Base-by-base conservation (phyloP, 2,797 vertebrate genomes). In the Danionella dracula region DNA sequence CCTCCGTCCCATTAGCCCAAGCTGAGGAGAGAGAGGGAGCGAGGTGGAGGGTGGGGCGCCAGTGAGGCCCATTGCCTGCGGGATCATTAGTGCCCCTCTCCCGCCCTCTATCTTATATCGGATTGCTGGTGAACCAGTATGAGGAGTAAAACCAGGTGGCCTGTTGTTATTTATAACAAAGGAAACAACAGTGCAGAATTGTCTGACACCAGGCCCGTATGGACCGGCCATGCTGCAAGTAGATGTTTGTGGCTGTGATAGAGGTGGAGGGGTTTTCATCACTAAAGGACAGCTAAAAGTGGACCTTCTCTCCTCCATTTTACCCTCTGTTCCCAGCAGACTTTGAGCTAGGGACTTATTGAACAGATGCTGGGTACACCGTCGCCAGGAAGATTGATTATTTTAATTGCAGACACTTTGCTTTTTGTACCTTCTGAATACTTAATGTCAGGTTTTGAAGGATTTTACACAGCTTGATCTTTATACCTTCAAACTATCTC, bases 101-200 rank as follows among this genome's bases (percentile, higher is more conserved):
- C 57, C 62, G 23, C 38, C 76, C 75, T 77, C 70, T 74, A 75
- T 56, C 60, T 56, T 67, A 41, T 49, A 66, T 55, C 34, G 61
- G 50, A 72, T 48, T 70, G 67, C 69, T 55, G 66, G 74, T 72
- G 67, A 71, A 76, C 49, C 54, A 65, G 74, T 75, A 67, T 73
- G 75, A 79, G 76, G 76, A 76, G 83, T 76, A 83, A 83, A 81
- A 88, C 86, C 89, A 90, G 88, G 89, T 89, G 88, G 86, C 86
- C 85, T 86, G 85, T 93, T 94, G 93, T 97, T 96, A 95, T 96
- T 96, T 95, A 96, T 97, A 93, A 95, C 91, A 95, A 93, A 93
- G 89, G 88, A 89, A 90, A 92, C 90, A 92, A 90, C 87, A 76
- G 90, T 90, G 91, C 92, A 93, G 90, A 94, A 91, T 86, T 80